These are phyloP conservation scores for Tachypleus tridentatus DNA, from an alignment of 1,140 invertebrate species.

Conservation along the genomic window DNA sequence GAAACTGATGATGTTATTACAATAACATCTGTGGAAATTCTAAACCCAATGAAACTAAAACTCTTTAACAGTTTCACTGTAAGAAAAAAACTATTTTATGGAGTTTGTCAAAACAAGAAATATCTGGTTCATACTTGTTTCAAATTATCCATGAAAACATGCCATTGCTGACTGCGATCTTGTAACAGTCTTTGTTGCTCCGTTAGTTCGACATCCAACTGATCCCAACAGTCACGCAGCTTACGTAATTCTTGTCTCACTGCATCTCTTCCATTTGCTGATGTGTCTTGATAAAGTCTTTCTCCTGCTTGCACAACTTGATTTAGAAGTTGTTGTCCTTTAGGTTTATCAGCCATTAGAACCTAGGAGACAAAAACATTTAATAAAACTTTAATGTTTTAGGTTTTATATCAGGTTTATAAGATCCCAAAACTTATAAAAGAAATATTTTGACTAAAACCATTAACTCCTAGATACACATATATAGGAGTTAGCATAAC, in stretches of 20 bases:
- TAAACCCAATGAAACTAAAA: neutral
- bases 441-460: too few relatives aligned
- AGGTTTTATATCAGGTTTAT: too few relatives aligned
- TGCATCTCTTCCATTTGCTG: conserved; percentile 72
- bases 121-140: conserved; percentile 49
- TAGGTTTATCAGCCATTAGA: conserved; percentile 14
- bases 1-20: too few relatives aligned
- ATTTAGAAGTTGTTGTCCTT: conserved; percentile 14
- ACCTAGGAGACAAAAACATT: conserved; percentile 4
- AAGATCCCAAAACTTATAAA: too few relatives aligned
- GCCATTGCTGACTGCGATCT: conserved; percentile 66
- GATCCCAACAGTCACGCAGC: conserved; percentile 43
- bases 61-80: neutral
- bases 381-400: too few relatives aligned
- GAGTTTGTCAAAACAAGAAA: too few relatives aligned
- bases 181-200: conserved; percentile 50
- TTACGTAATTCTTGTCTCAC: conserved; percentile 67
- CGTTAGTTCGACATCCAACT: conserved; percentile 32
- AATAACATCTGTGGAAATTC: neutral
- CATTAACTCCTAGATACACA: too few relatives aligned
- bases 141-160: conserved; percentile 69
- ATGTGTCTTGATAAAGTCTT: conserved; percentile 77
- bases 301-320: conserved; percentile 45
- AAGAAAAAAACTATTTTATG: neutral
- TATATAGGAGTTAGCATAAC: too few relatives aligned